These are phyloP conservation scores for Cephus spinipes DNA, from an alignment of 2,888 invertebrate species.

Conservation along the genomic window DNA sequence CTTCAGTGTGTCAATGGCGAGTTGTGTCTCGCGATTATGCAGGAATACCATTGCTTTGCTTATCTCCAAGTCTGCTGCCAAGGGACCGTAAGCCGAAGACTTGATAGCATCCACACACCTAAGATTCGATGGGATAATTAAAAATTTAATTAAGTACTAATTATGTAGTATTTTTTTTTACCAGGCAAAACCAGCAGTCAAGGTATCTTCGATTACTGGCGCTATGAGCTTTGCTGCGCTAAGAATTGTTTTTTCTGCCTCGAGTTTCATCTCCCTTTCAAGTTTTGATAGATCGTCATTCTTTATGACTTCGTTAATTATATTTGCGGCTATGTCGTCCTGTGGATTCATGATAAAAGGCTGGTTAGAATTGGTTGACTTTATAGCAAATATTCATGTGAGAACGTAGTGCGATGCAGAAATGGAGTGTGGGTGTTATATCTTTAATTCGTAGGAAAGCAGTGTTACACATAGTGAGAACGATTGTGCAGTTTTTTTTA, in stretches of 20 bases:
- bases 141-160: not conserved
- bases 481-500: not conserved
- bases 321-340: conserved; percentile 70
- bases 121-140: not conserved
- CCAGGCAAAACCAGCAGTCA: conserved; percentile 71
- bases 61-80: conserved; percentile 90
- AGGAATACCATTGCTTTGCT: conserved; percentile 90
- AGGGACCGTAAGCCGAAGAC: conserved; percentile 84
- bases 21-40: conserved; percentile 81
- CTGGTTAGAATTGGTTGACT: not conserved
- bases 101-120: conserved; percentile 97
- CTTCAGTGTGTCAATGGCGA: conserved; percentile 87
- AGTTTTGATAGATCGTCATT: conserved; percentile 81
- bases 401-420: not conserved
- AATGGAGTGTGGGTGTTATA: not conserved
- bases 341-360: conserved; percentile 43
- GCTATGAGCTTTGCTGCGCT: conserved; percentile 91
- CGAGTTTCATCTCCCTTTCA: conserved; percentile 77
- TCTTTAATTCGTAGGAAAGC: not conserved
- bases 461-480: not conserved
- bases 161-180: conserved; percentile 24
- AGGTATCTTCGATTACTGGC: conserved; percentile 80
- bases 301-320: conserved; percentile 80
- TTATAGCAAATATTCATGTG: not conserved
- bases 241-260: conserved; percentile 85